Percentiles rank a stretch among this genome's conserved stretches.
These are phyloP conservation scores for Poeciliopsis turneri DNA, from an alignment of 2,797 vertebrate species.

Conservation along the genomic window DNA sequence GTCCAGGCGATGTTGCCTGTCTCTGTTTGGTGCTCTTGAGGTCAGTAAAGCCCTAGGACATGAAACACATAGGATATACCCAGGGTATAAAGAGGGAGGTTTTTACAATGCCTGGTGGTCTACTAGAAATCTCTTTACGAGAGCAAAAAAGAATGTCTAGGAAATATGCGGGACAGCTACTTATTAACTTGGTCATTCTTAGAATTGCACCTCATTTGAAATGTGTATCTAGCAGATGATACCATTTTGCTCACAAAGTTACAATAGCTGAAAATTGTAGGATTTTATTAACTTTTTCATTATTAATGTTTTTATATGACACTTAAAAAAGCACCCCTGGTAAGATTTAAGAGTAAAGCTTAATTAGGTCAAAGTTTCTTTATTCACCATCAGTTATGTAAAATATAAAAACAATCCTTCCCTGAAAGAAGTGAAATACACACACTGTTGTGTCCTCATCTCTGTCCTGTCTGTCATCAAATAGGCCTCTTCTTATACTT, in stretches of 20 bases:
- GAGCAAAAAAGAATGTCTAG: constrained; percentile 18
- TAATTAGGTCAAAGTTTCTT: background rate
- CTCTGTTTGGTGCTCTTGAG: constrained; percentile 61
- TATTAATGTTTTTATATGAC: background rate
- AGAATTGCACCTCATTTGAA: background rate
- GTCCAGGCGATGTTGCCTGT: constrained; percentile 40
- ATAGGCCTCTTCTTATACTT: background rate
- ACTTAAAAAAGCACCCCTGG: background rate
- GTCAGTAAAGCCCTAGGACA: constrained; percentile 72
- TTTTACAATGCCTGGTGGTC: constrained; percentile 65
- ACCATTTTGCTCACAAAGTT: background rate
- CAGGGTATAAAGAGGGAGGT: constrained; percentile 52
- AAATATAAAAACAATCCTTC: no score
- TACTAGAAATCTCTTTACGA: constrained; percentile 43
- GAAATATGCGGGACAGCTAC: constrained; percentile 21
- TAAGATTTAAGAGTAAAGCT: background rate
- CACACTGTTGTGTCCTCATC: no score
- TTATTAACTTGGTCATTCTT: constrained; percentile 23
- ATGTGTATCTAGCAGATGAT: background rate
- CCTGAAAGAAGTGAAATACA: no score
- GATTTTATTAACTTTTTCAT: background rate
- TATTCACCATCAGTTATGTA: no score
- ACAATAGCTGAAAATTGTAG: background rate
- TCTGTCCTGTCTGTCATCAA: background rate
- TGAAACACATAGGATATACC: constrained; percentile 63